A percentile compares a stretch with the other conserved stretches of the same genome.
Evolutionary conservation across 2,888 invertebrate genomes (phyloP).

Genomic region (Julus scanicus): DNA sequence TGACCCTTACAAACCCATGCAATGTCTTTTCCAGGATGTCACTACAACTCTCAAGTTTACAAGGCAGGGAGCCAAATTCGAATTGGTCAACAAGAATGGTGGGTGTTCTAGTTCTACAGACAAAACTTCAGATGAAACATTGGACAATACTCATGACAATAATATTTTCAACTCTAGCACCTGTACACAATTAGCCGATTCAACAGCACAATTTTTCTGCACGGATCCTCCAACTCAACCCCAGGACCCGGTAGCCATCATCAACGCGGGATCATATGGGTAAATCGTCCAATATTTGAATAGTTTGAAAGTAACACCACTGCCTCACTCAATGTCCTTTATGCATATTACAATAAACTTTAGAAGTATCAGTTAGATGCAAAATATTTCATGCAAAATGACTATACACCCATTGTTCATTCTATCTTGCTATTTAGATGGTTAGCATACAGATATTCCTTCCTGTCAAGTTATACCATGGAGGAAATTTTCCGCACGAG

Average conservation of each 20-base stretch:
- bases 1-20: not conserved
- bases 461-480: not conserved
- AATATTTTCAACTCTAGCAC: not conserved
- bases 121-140: not conserved
- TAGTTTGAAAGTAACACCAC: too few relatives aligned
- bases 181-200: not conserved
- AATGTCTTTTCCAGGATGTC: not conserved
- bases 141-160: not conserved
- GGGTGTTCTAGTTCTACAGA: not conserved
- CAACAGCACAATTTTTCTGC: not conserved
- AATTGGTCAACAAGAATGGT: not conserved
- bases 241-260: not conserved
- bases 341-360: not conserved
- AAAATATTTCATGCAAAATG: not conserved
- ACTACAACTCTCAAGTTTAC: not conserved
- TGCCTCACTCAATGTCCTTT: too few relatives aligned
- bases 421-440: not conserved
- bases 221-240: not conserved
- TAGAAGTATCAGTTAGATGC: not conserved
- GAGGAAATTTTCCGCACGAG: constrained; percentile 9
- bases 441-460: not conserved
- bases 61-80: not conserved
- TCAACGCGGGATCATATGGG: not conserved
- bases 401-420: too few relatives aligned
- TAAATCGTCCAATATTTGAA: not conserved